A percentile compares a stretch with the other conserved stretches of the same genome.
phyloP scores from a whole-genome alignment of 2,113 vertebrate species.

The Gymnorhina tibicen region DNA sequence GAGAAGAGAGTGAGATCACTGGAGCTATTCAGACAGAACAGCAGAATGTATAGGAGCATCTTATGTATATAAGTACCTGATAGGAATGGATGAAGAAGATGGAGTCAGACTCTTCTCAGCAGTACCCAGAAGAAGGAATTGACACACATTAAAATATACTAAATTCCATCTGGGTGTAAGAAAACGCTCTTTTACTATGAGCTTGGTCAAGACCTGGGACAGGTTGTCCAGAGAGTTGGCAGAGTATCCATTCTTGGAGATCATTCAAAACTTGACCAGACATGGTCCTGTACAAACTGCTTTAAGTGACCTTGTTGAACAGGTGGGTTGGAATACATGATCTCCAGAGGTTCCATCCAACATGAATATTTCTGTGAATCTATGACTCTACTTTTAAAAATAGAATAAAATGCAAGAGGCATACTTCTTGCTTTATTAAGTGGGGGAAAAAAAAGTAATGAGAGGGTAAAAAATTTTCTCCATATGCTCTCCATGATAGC shows the following conservation, averaged over 20 bases:
- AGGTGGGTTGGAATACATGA: background rate
- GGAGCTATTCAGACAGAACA: background rate
- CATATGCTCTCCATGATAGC: background rate
- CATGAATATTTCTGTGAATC: background rate
- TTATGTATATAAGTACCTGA: background rate
- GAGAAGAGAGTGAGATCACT: background rate
- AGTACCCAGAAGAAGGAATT: background rate
- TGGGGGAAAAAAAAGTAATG: background rate
- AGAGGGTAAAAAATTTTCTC: background rate
- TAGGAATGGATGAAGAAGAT: background rate
- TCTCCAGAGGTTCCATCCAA: background rate
- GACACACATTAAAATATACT: background rate
- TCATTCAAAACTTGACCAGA: background rate
- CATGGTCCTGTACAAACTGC: background rate
- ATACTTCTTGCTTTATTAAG: background rate
- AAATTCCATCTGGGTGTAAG: background rate
- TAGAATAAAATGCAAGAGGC: background rate
- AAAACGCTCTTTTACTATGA: background rate
- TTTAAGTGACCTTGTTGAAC: background rate
- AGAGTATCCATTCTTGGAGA: background rate
- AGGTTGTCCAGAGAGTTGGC: background rate
- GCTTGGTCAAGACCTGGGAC: background rate
- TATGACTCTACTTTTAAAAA: background rate
- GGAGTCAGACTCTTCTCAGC: background rate
- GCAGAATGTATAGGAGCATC: background rate